phyloP scores from a whole-genome alignment of 2,888 invertebrate species.

The Erebia epiphron region DNA sequence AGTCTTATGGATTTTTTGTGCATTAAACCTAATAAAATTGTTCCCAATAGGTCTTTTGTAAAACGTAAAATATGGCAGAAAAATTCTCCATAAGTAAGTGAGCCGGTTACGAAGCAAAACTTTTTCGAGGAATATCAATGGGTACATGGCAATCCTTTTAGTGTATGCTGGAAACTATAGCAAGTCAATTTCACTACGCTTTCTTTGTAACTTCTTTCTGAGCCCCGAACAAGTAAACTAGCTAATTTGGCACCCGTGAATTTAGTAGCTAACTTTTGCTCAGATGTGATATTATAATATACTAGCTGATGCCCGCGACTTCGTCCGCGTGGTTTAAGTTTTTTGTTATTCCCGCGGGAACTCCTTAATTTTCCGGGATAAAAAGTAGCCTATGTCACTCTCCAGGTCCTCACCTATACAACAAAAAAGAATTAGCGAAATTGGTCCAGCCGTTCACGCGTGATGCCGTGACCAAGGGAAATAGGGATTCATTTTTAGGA shows the following conservation, averaged over 20 bases:
- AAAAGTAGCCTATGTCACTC: too few relatives aligned
- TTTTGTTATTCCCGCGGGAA: too few relatives aligned
- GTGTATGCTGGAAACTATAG: conserved; percentile 71
- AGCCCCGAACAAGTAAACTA: conserved; percentile 8
- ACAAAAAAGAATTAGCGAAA: too few relatives aligned
- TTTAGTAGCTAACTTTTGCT: conserved; percentile 7
- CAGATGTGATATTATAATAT: not conserved
- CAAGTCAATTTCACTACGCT: conserved; percentile 57
- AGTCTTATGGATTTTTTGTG: not conserved
- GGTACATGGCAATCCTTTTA: conserved; percentile 81
- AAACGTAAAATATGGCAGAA: conserved; percentile 25
- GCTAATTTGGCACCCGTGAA: conserved; percentile 14
- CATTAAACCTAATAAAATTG: not conserved
- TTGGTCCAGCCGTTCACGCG: too few relatives aligned
- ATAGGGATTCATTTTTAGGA: too few relatives aligned
- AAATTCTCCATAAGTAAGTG: conserved; percentile 33
- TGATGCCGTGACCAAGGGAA: too few relatives aligned
- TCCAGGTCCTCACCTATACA: too few relatives aligned
- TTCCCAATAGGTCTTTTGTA: conserved; percentile 15
- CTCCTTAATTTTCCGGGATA: too few relatives aligned
- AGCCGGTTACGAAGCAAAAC: conserved; percentile 35
- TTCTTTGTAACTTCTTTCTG: conserved; percentile 19
- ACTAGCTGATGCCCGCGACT: too few relatives aligned
- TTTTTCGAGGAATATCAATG: conserved; percentile 59
- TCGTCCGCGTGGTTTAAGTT: too few relatives aligned